Evolutionary conservation across 1,140 invertebrate species (phyloP), one percentile per base, ranked within the genome.

Genomic region (Radopholus similis): DNA sequence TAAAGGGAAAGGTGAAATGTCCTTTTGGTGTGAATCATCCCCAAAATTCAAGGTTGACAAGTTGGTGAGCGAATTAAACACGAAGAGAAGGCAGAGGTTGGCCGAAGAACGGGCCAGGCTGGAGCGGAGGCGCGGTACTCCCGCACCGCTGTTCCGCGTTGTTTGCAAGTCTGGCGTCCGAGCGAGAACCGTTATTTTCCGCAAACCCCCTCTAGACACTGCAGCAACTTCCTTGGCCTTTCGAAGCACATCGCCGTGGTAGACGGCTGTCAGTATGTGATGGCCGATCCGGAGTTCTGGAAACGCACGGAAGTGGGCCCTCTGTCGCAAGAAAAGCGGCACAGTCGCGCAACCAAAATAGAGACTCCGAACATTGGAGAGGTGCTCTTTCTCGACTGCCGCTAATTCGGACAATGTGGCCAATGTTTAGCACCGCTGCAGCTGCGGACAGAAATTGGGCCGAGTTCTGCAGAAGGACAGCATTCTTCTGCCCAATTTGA

Each of bases 401-500:
- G 21, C 21, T 49, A 3, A 2, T 49, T 49, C 2, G 3, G 26
- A 49, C 5, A 49, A 49, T 49, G 21, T 49, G 26, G 15, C 15
- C 0, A 2, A n/a, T 54, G n/a, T 54, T 21, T n/a, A 54, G 51
- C 51, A 54, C n/a, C 51, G 51, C 15, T 54, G 51, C 35, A 32
- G 28, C n/a, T 54, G 51, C 4, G 35, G 35, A 15, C 51, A 54
- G 35, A 54, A 54, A 54, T 13, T 54, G 1, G 51, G 51, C 18
- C n/a, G 51, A 54, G 35, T 54, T 15, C 30, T 54, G 30, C 51
- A 54, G 35, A 54, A n/a, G 35, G 51, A 34, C 5, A 34, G 51
- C 15, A 54, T 54, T n/a, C 2, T 54, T 54, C 51, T 54, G 30
- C 51, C 51, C 30, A 54, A 54, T 54, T 54, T 54, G n/a, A 54